Evolutionary conservation across 2,113 vertebrate genomes (phyloP).

Genomic region (Phyllostomus discolor): DNA sequence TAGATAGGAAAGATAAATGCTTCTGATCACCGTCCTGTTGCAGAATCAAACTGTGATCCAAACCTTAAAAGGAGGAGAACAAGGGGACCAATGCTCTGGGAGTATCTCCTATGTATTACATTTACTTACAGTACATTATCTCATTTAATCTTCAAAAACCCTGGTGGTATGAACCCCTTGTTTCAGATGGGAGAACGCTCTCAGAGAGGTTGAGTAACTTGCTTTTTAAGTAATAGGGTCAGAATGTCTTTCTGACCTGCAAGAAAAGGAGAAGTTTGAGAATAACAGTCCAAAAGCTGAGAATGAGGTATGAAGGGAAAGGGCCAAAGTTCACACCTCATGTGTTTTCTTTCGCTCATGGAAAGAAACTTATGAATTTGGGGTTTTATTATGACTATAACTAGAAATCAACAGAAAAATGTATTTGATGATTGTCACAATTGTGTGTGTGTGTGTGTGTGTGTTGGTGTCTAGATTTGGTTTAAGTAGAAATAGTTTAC

Average conservation of each 20-base stretch:
- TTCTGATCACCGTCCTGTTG: neutral
- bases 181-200: neutral
- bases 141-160: neutral
- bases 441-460: neutral
- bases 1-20: neutral
- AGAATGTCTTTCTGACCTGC: neutral
- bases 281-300: neutral
- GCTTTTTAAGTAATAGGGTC: neutral
- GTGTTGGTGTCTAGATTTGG: neutral
- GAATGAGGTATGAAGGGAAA: neutral
- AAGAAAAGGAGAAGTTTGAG: neutral
- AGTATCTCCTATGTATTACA: neutral
- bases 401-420: neutral
- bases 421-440: neutral
- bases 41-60: neutral
- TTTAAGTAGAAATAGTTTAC: neutral
- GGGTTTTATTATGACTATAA: neutral
- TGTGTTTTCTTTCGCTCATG: neutral
- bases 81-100: neutral
- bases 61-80: neutral
- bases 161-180: neutral
- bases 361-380: neutral
- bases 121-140: neutral
- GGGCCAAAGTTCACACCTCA: neutral
- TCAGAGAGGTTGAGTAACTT: neutral